These are phyloP conservation scores for Ornithorhynchus anatinus DNA, from an alignment of 2,113 vertebrate genomes.

Conservation along the genomic window DNA sequence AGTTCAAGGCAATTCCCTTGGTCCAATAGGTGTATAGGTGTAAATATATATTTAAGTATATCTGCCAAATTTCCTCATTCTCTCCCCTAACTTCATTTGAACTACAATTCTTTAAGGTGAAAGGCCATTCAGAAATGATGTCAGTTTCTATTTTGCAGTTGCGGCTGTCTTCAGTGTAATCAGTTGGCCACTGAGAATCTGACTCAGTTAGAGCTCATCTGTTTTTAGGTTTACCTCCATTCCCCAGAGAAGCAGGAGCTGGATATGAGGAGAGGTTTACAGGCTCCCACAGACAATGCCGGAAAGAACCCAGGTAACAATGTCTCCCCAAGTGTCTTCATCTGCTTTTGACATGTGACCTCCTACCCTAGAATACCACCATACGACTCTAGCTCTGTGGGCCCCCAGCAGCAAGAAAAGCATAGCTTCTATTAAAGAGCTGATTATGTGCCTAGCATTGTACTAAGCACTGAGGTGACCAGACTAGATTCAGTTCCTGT, in stretches of 20 bases:
- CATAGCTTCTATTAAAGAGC: no score
- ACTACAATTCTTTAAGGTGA: conserved; percentile 25
- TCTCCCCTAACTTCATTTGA: neutral
- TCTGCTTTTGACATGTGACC: conserved; percentile 34
- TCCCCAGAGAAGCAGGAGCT: conserved; percentile 63
- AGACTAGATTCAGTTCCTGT: no score
- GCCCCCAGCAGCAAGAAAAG: no score
- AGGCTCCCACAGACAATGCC: conserved; percentile 61
- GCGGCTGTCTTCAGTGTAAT: conserved; percentile 61
- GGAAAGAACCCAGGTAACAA: conserved; percentile 17
- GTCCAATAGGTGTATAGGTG: neutral
- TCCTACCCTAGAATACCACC: conserved; percentile 19
- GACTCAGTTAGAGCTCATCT: conserved; percentile 74
- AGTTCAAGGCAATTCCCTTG: neutral
- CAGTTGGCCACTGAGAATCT: conserved; percentile 59
- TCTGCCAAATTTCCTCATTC: neutral
- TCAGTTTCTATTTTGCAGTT: conserved; percentile 33
- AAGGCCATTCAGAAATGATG: neutral
- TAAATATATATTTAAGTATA: neutral
- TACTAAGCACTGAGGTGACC: no score
- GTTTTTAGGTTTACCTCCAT: conserved; percentile 65
- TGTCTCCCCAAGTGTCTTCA: conserved; percentile 38
- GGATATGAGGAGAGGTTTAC: conserved; percentile 74
- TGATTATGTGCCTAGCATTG: no score
- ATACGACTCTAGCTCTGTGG: neutral